Evolutionary conservation across 2,888 invertebrate species (phyloP).

Genomic region (Ceramica pisi): DNA sequence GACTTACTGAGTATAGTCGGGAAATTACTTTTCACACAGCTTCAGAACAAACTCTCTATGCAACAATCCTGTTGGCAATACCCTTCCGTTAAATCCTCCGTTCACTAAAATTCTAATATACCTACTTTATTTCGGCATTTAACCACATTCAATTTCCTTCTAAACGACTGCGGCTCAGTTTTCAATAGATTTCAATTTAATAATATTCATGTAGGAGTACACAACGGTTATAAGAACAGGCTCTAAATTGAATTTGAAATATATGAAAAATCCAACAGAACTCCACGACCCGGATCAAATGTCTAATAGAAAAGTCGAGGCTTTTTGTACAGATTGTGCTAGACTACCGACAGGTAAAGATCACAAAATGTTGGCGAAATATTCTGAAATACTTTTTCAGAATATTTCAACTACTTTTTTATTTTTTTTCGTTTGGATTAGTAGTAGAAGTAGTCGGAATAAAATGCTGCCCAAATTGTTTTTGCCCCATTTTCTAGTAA

Average conservation of each 20-base stretch:
- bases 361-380: conserved; percentile 32
- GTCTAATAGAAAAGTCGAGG: conserved; percentile 39
- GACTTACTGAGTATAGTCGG: too few relatives aligned
- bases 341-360: conserved; percentile 17
- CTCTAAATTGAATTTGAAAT: conserved; percentile 41
- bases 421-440: too few relatives aligned
- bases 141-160: conserved; percentile 19
- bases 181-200: conserved; percentile 42
- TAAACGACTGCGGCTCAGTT: conserved; percentile 24
- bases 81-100: conserved; percentile 4
- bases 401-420: conserved; percentile 23
- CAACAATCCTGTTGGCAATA: conserved; percentile 8
- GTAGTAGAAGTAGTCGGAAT: conserved; percentile 7
- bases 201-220: conserved; percentile 26
- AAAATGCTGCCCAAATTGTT: conserved; percentile 7
- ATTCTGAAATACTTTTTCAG: conserved; percentile 15
- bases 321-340: conserved; percentile 14
- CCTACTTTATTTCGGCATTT: conserved; percentile 5
- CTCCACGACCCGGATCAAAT: conserved; percentile 34
- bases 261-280: conserved; percentile 39
- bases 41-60: not conserved
- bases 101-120: conserved; percentile 2
- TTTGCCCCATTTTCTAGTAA: conserved; percentile 19
- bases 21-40: not conserved
- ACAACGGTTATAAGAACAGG: conserved; percentile 31